phyloP scores from a whole-genome alignment of 2,888 invertebrate species.

The Bombyx huttoni region DNA sequence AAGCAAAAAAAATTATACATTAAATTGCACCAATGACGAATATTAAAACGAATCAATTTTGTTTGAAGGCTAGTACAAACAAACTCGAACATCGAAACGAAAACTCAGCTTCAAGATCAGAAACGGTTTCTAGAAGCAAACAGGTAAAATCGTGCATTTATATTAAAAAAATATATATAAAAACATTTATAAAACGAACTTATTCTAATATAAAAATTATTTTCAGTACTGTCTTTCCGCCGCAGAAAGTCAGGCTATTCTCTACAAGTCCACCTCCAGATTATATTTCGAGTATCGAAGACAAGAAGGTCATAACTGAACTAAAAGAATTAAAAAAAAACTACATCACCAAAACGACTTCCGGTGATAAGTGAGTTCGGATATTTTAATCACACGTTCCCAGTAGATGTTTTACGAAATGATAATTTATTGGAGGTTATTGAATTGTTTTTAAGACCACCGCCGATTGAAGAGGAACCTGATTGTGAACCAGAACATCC shows the following conservation, averaged over 20 bases:
- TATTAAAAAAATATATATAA: neutral
- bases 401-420: neutral
- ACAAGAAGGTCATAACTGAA: conserved; percentile 29
- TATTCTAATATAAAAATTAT: neutral
- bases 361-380: conserved; percentile 19
- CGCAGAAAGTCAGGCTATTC: conserved; percentile 31
- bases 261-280: conserved; percentile 18
- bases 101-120: conserved; percentile 25
- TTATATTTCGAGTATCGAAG: conserved; percentile 17
- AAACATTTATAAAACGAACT: neutral
- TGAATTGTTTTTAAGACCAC: conserved; percentile 10
- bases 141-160: conserved; percentile 14
- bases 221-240: conserved; percentile 17
- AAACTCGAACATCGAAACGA: conserved; percentile 28
- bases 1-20: too few species aligned
- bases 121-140: conserved; percentile 15
- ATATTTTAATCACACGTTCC: neutral
- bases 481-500: conserved; percentile 31
- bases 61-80: conserved; percentile 18
- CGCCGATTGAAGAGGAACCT: conserved; percentile 18
- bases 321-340: conserved; percentile 28
- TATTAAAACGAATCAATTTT: neutral
- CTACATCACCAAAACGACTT: conserved; percentile 8
- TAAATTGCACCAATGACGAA: neutral
- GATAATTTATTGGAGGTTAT: too few species aligned